Conservation (phyloP, 2,113 vertebrate genomes). For the Vulpes vulpes region DNA sequence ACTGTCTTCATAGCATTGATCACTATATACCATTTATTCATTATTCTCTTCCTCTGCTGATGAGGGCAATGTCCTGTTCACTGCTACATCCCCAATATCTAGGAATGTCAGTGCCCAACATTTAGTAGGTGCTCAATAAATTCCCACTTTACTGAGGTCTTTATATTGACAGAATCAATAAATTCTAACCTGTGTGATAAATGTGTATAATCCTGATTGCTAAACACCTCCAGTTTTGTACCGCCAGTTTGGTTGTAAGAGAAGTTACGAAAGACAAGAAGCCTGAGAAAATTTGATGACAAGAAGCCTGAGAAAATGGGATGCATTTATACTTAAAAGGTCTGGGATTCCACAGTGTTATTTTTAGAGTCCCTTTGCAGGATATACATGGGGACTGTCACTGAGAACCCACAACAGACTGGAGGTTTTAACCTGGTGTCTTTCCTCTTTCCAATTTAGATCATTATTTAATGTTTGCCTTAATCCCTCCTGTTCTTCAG, state of each 20-base stretch:
- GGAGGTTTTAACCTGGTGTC: constrained; percentile 7
- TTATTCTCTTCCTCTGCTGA: not conserved
- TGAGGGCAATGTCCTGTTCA: not conserved
- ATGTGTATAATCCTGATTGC: not conserved
- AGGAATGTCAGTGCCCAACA: not conserved
- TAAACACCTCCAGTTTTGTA: not conserved
- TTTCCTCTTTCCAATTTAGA: constrained; percentile 46
- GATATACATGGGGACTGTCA: not conserved
- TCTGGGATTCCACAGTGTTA: constrained; percentile 47
- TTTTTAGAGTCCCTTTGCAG: constrained; percentile 69
- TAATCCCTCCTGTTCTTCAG: constrained; percentile 47
- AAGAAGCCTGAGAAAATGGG: not conserved
- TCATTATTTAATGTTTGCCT: constrained; percentile 62
- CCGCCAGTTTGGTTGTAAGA: not conserved
- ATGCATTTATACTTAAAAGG: not conserved
- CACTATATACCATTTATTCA: not conserved
- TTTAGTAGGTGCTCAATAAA: not conserved
- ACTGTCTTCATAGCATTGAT: not conserved
- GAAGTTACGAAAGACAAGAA: not conserved
- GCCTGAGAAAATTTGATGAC: not conserved
- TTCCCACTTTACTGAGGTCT: not conserved
- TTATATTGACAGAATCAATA: not conserved
- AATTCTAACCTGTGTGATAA: not conserved
- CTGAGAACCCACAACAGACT: not conserved
- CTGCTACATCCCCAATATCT: not conserved